A percentile compares a stretch with the other conserved stretches of the same genome.
Evolutionary conservation across 2,888 invertebrate species (phyloP).

Genomic region (Ophion ventricosus): DNA sequence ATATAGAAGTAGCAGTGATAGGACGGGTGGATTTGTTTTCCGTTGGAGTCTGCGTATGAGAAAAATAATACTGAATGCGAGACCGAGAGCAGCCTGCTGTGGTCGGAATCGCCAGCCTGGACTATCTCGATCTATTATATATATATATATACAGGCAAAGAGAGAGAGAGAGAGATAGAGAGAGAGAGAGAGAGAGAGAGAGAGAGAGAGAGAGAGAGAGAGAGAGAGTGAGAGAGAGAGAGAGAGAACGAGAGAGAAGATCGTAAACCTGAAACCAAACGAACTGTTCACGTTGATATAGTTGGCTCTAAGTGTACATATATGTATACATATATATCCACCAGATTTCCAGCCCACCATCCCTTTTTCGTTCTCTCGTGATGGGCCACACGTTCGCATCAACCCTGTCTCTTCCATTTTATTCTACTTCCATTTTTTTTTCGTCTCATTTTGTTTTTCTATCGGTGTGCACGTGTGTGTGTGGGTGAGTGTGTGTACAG

Average conservation of each 20-base stretch:
- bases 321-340: constrained; percentile 57
- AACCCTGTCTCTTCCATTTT: constrained; percentile 30
- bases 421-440: background rate
- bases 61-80: constrained; percentile 77
- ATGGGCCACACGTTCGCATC: constrained; percentile 16
- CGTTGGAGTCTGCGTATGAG: constrained; percentile 66
- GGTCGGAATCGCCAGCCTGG: constrained; percentile 47
- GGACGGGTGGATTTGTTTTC: constrained; percentile 65
- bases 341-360: constrained; percentile 52
- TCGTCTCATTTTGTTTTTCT: background rate
- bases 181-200: constrained; percentile 48
- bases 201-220: no score
- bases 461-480: background rate
- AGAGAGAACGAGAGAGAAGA: constrained; percentile 59
- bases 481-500: constrained; percentile 9
- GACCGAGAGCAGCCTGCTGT: constrained; percentile 53
- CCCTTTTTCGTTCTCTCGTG: constrained; percentile 62
- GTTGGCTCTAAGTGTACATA: constrained; percentile 68
- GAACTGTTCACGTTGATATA: constrained; percentile 78
- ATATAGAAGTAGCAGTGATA: constrained; percentile 40
- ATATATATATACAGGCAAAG: background rate
- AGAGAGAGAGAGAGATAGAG: constrained; percentile 13
- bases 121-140: constrained; percentile 44
- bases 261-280: constrained; percentile 80
- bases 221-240: background rate